Conservation (phyloP, 2,888 invertebrate species). For the Augochlorella aurata region DNA sequence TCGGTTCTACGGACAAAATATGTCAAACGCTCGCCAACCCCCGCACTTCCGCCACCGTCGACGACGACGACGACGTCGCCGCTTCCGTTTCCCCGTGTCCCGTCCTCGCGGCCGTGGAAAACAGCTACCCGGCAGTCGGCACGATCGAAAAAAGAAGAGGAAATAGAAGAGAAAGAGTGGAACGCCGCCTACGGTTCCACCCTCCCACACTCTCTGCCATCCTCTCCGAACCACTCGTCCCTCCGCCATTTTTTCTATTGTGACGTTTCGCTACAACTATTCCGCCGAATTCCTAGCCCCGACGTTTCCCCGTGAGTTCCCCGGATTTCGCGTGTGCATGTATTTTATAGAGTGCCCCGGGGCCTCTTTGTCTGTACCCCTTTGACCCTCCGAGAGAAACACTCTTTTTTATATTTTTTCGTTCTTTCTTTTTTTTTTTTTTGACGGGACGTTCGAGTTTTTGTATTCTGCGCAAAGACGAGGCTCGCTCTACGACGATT, state of each 20-base stretch:
- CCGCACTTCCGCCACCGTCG: constrained; percentile 10
- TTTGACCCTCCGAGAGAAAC: constrained; percentile 10
- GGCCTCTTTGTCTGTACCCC: constrained; percentile 4
- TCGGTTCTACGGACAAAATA: constrained; percentile 80
- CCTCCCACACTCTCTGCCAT: neutral
- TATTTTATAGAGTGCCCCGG: neutral
- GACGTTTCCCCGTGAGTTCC: constrained; percentile 27
- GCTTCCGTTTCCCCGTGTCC: constrained; percentile 41
- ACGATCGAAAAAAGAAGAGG: constrained; percentile 26
- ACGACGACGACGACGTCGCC: constrained; percentile 11
- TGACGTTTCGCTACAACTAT: constrained; percentile 32
- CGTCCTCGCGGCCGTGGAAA: constrained; percentile 29
- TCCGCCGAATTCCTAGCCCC: constrained; percentile 3
- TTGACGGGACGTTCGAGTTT: neutral
- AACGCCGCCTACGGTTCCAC: neutral
- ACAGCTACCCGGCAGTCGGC: constrained; percentile 26
- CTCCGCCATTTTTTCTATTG: constrained; percentile 27
- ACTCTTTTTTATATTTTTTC: neutral
- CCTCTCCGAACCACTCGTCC: neutral
- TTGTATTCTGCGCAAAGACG: neutral
- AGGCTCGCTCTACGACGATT: neutral
- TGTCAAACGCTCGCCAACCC: constrained; percentile 76
- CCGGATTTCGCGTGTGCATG: neutral
- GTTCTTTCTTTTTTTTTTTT: neutral
- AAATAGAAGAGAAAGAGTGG: neutral